Base-by-base conservation (phyloP, 2,113 vertebrate species). In the Alectura lathami region DNA sequence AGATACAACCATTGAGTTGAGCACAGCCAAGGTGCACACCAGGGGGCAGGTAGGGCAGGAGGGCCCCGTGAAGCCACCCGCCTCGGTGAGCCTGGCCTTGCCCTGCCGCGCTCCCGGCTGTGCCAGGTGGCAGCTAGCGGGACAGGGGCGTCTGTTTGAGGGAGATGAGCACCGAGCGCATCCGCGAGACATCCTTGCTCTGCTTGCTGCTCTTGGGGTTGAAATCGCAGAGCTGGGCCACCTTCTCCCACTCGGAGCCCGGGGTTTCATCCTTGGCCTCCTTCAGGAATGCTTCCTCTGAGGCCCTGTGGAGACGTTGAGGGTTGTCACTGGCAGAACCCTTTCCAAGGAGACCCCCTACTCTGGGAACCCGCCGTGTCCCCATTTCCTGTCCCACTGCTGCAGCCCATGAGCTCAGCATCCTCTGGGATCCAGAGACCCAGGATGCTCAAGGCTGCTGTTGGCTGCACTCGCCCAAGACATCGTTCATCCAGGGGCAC, bases 161-260 rank as follows among this genome's bases (percentile, higher is more conserved):
- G 45, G 99, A 99, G 96, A 99, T 99, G 96, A 99, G 99, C 97
- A 99, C 98, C 1, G 99, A 99, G 75, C 99, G 99, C 99, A 99
- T 99, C 77, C 99, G 98, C 1, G 99, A 99, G 78, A 99, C 99
- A 32, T 99, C 99, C 98, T 99, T 99, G 68, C 98, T 99, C 95
- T 99, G 99, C 97, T 99, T 99, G 99, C 98, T 99, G 98, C 99
- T 99, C 98, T 99, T 99, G 77, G 99, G 99, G 78, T 99, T 99
- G 98, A 99, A 99, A 97, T 99, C 99, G 51, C 99, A 99, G 69
- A 99, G 98, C 51, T 99, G 98, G 38, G 99, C 99, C 82, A 99
- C 99, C 91, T 99, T 98, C 95, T 99, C 99, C 99, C 99, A 99
- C 94, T 99, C 99, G 0, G 99, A 98, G 84, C 99, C 99, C 0